Conservation (phyloP, 2,888 invertebrate genomes). For the Carterocephalus palaemon region DNA sequence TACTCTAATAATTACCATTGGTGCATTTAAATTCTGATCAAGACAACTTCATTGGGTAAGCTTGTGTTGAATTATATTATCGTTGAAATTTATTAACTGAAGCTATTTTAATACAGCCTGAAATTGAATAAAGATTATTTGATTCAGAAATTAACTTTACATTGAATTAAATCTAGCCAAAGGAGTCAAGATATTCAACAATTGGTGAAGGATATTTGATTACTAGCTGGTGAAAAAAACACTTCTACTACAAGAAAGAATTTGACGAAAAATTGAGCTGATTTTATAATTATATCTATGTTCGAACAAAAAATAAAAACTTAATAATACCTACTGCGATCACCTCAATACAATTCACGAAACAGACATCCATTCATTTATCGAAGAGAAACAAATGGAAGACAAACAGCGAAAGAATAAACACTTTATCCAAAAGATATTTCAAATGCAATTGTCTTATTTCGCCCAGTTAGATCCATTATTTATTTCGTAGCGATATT, state of each 20-base stretch:
- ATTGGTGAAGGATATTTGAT: too few relatives aligned
- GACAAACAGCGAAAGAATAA: conserved; percentile 29
- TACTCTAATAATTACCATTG: conserved; percentile 23
- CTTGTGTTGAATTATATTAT: conserved; percentile 35
- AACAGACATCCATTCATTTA: conserved; percentile 26
- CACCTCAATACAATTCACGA: too few relatives aligned
- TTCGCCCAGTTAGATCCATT: conserved; percentile 31
- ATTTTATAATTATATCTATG: too few relatives aligned
- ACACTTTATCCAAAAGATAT: conserved; percentile 28
- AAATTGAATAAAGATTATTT: not conserved
- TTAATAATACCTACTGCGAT: too few relatives aligned
- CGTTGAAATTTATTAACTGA: conserved; percentile 33
- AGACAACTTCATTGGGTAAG: conserved; percentile 35
- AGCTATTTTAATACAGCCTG: conserved; percentile 1
- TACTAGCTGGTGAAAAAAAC: too few relatives aligned
- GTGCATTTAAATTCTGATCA: conserved; percentile 36
- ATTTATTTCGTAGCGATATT: conserved; percentile 21
- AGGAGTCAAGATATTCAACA: too few relatives aligned
- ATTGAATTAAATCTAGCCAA: too few relatives aligned
- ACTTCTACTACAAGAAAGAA: too few relatives aligned
- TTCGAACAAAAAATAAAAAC: too few relatives aligned
- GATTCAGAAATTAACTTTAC: too few relatives aligned
- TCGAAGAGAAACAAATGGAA: conserved; percentile 28
- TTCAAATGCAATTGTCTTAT: conserved; percentile 33
- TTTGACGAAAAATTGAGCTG: too few relatives aligned